phyloP scores from a whole-genome alignment of 2,113 vertebrate genomes.

The Gymnocephalus cernua region DNA sequence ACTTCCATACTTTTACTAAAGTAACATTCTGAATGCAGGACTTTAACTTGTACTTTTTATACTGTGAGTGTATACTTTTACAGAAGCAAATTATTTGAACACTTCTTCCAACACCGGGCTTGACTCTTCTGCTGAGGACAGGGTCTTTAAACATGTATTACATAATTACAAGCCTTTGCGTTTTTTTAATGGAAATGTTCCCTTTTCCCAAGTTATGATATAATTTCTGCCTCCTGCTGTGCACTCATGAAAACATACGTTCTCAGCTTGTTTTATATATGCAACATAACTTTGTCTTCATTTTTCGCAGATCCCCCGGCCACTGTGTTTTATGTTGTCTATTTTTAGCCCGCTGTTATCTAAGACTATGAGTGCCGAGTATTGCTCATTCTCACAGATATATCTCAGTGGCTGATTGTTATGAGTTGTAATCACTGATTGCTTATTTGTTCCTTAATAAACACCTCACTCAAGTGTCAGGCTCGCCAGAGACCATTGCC shows the following conservation, averaged over 20 bases:
- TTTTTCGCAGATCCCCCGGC: background rate
- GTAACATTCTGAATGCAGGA: too few species aligned
- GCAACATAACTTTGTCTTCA: slow-evolving; percentile 4
- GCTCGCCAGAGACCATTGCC: slow-evolving; percentile 33
- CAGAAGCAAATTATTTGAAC: too few species aligned
- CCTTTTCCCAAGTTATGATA: background rate
- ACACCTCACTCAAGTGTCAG: slow-evolving; percentile 39
- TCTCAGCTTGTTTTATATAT: background rate
- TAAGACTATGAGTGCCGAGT: slow-evolving; percentile 17
- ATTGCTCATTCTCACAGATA: slow-evolving; percentile 21
- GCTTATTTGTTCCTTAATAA: slow-evolving; percentile 69
- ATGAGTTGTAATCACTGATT: slow-evolving; percentile 67
- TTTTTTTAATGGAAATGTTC: background rate
- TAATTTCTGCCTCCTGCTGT: background rate
- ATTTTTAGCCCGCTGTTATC: slow-evolving; percentile 41
- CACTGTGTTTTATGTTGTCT: slow-evolving; percentile 3
- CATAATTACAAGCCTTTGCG: background rate
- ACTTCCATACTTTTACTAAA: too few species aligned
- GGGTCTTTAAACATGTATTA: background rate
- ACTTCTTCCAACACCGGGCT: background rate
- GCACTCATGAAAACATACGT: background rate
- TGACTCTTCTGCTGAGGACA: background rate
- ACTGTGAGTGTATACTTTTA: too few species aligned
- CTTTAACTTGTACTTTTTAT: too few species aligned
- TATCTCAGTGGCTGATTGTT: slow-evolving; percentile 40